Base-by-base conservation (phyloP, 1,140 invertebrate genomes). In the Brachionus rubens region DNA sequence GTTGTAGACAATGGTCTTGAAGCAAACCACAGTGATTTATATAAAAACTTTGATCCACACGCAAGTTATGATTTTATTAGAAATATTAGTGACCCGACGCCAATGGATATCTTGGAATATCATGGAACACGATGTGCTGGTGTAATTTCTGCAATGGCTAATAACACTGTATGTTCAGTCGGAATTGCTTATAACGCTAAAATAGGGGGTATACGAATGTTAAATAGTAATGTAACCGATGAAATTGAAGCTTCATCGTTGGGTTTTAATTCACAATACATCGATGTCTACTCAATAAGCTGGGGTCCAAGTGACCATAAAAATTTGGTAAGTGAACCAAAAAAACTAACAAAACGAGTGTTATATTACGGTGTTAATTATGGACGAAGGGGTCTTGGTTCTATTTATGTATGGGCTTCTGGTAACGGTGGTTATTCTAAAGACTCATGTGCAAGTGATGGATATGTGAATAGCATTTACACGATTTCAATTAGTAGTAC, bases 41-140 rank as follows among this genome's bases (percentile, higher is more conserved):
- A 88, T 14, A 87, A 88, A 76, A 99, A 98, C 86, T 82, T 93
- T 91, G 94, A 98, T 86, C 90, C 91, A 3, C 86, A 89, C 76
- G 96, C 96, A 2, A 98, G 94, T 78, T 94, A 91, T 9, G 96
- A 99, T 85, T 95, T 98, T 80, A 98, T 98, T 81, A 92, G 92
- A 80, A 93, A 87, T 75, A 87, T 88, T 78, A 77, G 81, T 47
- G 87, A 88, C 79, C 88, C 87, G 14, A 85, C 83, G 47, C 87
- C 87, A 40, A n/a, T n/a, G 80, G 86, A 79, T 87, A 87, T 79
- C 85, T 87, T 77, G 79, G 82, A 81, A 76, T 79, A 78, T 40
- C 96, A 99, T 85, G 96, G 96, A 0, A 99, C 96, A 0, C 87
- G 96, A 48, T 99, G 96, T 86, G 96, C 96, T n/a, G 96, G 96